Conservation (phyloP, 2,113 vertebrate genomes). For the Poicephalus gulielmi region DNA sequence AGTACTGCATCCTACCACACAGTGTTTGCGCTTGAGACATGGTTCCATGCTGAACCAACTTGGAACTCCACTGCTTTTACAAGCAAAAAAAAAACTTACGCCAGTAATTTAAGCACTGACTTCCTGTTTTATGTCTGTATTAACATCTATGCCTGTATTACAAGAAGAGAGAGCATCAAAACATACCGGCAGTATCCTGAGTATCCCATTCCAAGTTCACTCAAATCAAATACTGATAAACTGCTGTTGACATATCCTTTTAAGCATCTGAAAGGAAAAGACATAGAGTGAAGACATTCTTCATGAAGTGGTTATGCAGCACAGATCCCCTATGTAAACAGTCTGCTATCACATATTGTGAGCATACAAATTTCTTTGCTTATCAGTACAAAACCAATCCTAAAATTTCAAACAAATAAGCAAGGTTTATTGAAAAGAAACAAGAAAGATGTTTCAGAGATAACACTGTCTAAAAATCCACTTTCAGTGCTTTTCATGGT, state of each 20-base stretch:
- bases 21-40: background rate
- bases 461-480: background rate
- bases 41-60: background rate
- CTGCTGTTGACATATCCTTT: slow-evolving; percentile 97
- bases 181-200: slow-evolving; percentile 86
- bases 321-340: background rate
- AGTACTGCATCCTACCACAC: background rate
- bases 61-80: background rate
- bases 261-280: slow-evolving; percentile 82
- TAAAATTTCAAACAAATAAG: background rate
- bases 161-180: fast-evolving
- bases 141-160: background rate
- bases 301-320: background rate
- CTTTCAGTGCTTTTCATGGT: background rate
- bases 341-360: background rate
- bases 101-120: background rate
- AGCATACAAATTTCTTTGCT: background rate
- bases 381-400: background rate
- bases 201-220: slow-evolving; percentile 80
- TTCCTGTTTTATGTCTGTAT: background rate
- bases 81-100: background rate
- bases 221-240: slow-evolving; percentile 91
- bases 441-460: background rate
- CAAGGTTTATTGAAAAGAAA: background rate
- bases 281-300: background rate